Conservation (phyloP, 1,140 invertebrate species). For the Pogonus chalceus region DNA sequence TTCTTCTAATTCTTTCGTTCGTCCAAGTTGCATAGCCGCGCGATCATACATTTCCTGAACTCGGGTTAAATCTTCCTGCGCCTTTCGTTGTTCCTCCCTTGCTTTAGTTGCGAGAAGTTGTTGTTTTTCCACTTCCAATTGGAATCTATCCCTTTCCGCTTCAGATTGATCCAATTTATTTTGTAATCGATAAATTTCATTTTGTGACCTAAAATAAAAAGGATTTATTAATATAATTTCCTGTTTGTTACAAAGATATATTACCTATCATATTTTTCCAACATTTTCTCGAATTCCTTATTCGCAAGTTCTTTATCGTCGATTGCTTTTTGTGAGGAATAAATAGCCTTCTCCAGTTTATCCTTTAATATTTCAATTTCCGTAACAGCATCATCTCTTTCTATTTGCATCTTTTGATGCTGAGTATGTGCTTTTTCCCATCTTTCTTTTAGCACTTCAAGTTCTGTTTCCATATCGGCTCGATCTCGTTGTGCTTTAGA, state of each 20-base stretch:
- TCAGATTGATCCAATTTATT: slow-evolving; percentile 77
- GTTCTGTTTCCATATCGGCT: slow-evolving; percentile 71
- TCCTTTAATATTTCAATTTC: slow-evolving; percentile 83
- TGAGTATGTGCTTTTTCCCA: slow-evolving; percentile 77
- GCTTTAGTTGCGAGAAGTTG: slow-evolving; percentile 65
- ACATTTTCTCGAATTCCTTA: slow-evolving; percentile 83
- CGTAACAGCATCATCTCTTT: slow-evolving; percentile 71
- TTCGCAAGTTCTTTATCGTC: slow-evolving; percentile 81
- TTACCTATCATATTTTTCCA: slow-evolving; percentile 88
- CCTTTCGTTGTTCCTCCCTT: slow-evolving; percentile 73
- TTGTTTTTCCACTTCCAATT: slow-evolving; percentile 78
- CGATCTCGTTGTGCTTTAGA: slow-evolving; percentile 74
- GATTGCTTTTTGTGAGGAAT: slow-evolving; percentile 65
- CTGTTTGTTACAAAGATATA: slow-evolving; percentile 16
- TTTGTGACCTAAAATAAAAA: slow-evolving; percentile 58
- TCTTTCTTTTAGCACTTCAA: slow-evolving; percentile 76
- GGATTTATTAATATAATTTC: background rate
- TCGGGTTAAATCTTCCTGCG: slow-evolving; percentile 73
- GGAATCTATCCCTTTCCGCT: slow-evolving; percentile 73
- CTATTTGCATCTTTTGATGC: slow-evolving; percentile 78
- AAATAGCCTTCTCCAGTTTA: slow-evolving; percentile 76
- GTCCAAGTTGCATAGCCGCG: slow-evolving; percentile 66
- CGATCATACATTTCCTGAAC: slow-evolving; percentile 82
- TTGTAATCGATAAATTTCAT: slow-evolving; percentile 77
- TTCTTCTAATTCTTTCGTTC: slow-evolving; percentile 82